A percentile compares a stretch with the other conserved stretches of the same genome.
Evolutionary conservation across 2,888 invertebrate genomes (phyloP).

Genomic region (Piscicola geometra): DNA sequence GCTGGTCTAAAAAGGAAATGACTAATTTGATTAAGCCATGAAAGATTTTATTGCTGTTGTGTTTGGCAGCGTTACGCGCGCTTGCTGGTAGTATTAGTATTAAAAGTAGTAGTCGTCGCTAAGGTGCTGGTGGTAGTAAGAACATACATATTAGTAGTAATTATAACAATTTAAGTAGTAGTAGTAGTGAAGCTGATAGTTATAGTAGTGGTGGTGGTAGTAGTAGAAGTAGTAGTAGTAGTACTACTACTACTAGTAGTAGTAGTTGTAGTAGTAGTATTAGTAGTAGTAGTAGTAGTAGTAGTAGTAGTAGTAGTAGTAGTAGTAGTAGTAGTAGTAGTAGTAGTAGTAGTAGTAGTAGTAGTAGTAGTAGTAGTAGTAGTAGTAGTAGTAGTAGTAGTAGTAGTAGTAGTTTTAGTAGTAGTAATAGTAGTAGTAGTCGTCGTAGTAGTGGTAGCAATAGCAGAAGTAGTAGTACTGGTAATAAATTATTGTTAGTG

Average conservation of each 20-base stretch:
- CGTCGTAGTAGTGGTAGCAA: neutral
- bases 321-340: slow-evolving; percentile 10
- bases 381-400: slow-evolving; percentile 11
- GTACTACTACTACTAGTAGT: slow-evolving; percentile 13
- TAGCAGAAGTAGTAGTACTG: slow-evolving; percentile 1
- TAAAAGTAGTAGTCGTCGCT: too few species aligned
- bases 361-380: slow-evolving; percentile 12
- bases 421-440: slow-evolving; percentile 10
- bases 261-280: slow-evolving; percentile 3
- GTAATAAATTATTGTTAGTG: too few species aligned
- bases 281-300: slow-evolving; percentile 10
- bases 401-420: neutral
- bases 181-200: too few species aligned
- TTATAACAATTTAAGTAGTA: too few species aligned
- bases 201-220: too few species aligned
- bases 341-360: slow-evolving; percentile 10
- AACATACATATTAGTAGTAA: too few species aligned
- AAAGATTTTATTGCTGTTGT: slow-evolving; percentile 15
- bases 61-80: slow-evolving; percentile 17
- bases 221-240: slow-evolving; percentile 13
- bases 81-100: neutral
- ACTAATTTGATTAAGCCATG: slow-evolving; percentile 15
- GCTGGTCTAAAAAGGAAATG: slow-evolving; percentile 12
- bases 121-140: too few species aligned
- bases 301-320: slow-evolving; percentile 12